phyloP scores from a whole-genome alignment of 1,140 invertebrate genomes.

The Hormaphis cornu region DNA sequence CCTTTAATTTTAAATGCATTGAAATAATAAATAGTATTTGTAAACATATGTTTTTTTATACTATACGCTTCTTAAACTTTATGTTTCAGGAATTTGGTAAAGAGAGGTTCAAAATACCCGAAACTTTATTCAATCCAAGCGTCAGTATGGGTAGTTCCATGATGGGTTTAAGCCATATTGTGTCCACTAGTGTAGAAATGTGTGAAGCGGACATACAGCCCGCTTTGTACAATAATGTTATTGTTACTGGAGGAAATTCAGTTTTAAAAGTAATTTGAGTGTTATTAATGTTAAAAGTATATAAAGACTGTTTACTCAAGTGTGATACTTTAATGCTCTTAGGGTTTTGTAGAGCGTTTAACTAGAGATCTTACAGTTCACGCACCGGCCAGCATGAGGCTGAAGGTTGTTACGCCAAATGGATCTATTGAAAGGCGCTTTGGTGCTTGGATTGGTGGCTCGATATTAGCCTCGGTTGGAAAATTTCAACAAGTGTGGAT shows the following conservation, averaged over 20 bases:
- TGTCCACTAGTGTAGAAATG: conserved; percentile 79
- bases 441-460: conserved; percentile 87
- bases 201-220: conserved; percentile 82
- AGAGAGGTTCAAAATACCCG: conserved; percentile 72
- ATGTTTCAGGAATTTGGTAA: conserved; percentile 58
- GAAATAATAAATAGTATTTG: not conserved
- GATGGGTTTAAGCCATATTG: conserved; percentile 71
- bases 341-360: conserved; percentile 77
- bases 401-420: conserved; percentile 66
- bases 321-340: conserved; percentile 39
- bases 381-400: conserved; percentile 76
- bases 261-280: conserved; percentile 46
- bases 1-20: no score
- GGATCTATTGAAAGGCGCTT: conserved; percentile 69
- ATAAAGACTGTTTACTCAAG: no score
- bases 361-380: conserved; percentile 81
- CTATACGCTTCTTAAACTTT: conserved; percentile 12
- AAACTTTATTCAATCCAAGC: conserved; percentile 75
- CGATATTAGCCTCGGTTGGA: conserved; percentile 78
- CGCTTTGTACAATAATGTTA: conserved; percentile 73
- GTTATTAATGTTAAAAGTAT: no score
- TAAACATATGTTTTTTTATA: not conserved
- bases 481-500: conserved; percentile 92
- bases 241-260: conserved; percentile 80
- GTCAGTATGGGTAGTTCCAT: conserved; percentile 54